Evolutionary conservation across 2,888 invertebrate genomes (phyloP).

Genomic region (Pachymerium ferrugineum): DNA sequence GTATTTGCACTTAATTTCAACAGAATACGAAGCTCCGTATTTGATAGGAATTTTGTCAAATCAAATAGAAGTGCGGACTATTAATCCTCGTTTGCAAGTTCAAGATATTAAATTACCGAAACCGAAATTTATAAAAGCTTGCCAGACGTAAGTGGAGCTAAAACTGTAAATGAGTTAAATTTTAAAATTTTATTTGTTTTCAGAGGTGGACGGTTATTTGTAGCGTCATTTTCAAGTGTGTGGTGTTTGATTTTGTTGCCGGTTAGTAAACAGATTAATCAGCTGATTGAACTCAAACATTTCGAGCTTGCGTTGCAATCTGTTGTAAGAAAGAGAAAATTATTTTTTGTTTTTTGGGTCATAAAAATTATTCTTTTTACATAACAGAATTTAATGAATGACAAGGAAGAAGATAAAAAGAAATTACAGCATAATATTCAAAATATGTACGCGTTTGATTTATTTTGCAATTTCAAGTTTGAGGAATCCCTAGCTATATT

Average conservation of each 20-base stretch:
- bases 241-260: conserved; percentile 81
- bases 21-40: conserved; percentile 93
- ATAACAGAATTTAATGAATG: conserved; percentile 81
- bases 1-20: no score
- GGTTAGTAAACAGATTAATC: conserved; percentile 73
- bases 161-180: neutral
- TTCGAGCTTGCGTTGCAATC: conserved; percentile 89
- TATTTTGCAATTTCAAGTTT: conserved; percentile 84
- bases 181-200: conserved; percentile 29
- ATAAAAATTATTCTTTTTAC: no score
- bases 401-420: conserved; percentile 70
- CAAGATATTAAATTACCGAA: conserved; percentile 66
- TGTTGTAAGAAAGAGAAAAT: conserved; percentile 60
- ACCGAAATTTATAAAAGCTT: conserved; percentile 53
- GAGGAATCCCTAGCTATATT: conserved; percentile 88
- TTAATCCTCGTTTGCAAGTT: conserved; percentile 72
- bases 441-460: conserved; percentile 79
- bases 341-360: conserved; percentile 37
- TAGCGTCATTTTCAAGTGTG: conserved; percentile 79
- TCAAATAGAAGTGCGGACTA: conserved; percentile 76
- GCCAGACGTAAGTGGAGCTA: conserved; percentile 55
- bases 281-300: conserved; percentile 79
- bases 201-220: conserved; percentile 66
- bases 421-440: conserved; percentile 81
- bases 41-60: conserved; percentile 77